phyloP scores from a whole-genome alignment of 2,888 invertebrate species.

The Cerastis rubricosa region DNA sequence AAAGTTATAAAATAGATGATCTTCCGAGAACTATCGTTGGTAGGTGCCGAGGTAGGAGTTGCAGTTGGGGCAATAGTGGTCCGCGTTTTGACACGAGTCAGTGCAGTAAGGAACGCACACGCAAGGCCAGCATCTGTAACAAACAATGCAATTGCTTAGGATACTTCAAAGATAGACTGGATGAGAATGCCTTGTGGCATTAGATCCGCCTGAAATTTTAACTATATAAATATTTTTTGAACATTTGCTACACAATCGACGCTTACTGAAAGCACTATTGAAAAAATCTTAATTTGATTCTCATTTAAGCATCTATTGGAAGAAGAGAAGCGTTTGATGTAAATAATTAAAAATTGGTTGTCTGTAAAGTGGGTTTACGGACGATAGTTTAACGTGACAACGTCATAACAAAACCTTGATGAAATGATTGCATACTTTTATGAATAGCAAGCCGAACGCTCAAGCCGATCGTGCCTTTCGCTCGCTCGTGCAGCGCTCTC shows the following conservation, averaged over 20 bases:
- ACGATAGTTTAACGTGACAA: too few relatives aligned
- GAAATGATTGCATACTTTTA: too few relatives aligned
- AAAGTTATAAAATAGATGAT: slow-evolving; percentile 24
- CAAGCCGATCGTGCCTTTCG: too few relatives aligned
- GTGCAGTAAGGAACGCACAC: slow-evolving; percentile 91
- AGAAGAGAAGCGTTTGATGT: too few relatives aligned
- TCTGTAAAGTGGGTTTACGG: too few relatives aligned
- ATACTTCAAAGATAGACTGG: background rate
- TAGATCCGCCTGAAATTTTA: background rate
- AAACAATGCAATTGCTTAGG: slow-evolving; percentile 7
- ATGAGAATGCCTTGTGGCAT: background rate
- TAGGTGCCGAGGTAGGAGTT: slow-evolving; percentile 90
- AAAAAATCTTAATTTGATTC: background rate
- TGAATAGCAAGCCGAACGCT: too few relatives aligned
- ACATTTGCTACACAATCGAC: too few relatives aligned
- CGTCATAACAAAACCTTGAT: too few relatives aligned
- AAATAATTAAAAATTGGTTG: too few relatives aligned
- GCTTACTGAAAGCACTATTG: background rate
- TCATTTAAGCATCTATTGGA: background rate
- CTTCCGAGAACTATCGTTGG: slow-evolving; percentile 55
- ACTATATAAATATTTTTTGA: background rate
- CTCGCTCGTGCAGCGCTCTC: too few relatives aligned
- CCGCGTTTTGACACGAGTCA: slow-evolving; percentile 89
- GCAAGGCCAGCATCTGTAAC: slow-evolving; percentile 90
- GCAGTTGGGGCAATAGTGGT: slow-evolving; percentile 91